Evolutionary conservation across 2,113 vertebrate species (phyloP), one percentile per base, ranked within the genome.

Genomic region (Cisticola juncidis): DNA sequence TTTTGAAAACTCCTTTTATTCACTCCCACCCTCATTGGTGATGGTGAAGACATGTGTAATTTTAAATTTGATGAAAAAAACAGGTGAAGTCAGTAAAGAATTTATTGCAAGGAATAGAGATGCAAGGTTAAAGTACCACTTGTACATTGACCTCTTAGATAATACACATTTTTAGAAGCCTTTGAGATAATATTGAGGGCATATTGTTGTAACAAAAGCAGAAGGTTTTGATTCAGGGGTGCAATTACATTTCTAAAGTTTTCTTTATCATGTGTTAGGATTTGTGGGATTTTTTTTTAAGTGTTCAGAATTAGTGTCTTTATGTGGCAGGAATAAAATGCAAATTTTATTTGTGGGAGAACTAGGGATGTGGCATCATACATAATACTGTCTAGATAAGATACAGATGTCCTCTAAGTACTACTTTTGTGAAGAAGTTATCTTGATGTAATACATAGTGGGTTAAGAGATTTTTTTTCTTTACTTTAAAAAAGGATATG

Each of bases 41-140:
- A 9, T n/a, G 36, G 9, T 47, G 9, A 66, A 73, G 9, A 33
- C 17, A 25, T 0, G 0, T 1, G 3, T 56, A n/a, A 51, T 79
- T 90, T 65, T 45, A 13, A 26, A 70, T 61, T 72, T 28, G 9
- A 22, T 78, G 70, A n/a, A 45, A 62, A 58, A 74, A 35, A 2
- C 9, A 36, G 14, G 13, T 70, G 25, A 61, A 50, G 58, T 70
- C 6, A 33, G 2, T 62, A 42, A 50, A 64, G 9, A 19, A 23
- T 69, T 85, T 78, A 19, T 70, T 78, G 21, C 28, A 36, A 71
- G 11, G n/a, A 90, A 12, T 69, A 74, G 54, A 60, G 40, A 29
- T 53, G 31, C 2, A 4, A 69, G 19, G 10, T 44, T 72, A 3
- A 72, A 47, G 26, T 76, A 28, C 42, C n/a, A 40, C 44, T 56